phyloP scores from a whole-genome alignment of 2,113 vertebrate genomes.

The Gambusia affinis region DNA sequence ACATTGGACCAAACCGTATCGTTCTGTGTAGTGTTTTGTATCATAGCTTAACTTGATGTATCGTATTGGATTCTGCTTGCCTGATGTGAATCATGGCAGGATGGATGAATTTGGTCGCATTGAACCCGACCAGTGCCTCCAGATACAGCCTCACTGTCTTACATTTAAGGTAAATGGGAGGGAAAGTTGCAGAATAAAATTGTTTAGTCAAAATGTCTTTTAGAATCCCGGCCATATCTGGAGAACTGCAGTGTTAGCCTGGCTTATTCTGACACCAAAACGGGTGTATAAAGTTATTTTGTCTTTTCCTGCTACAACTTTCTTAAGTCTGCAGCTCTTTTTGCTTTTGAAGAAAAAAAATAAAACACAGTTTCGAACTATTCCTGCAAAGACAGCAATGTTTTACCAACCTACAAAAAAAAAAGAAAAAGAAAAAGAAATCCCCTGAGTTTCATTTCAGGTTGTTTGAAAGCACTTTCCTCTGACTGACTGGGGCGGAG shows the following conservation, averaged over 20 bases:
- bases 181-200: too few relatives aligned
- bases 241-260: fast-evolving
- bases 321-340: background rate
- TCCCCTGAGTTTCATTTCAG: conserved; percentile 46
- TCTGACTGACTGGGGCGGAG: conserved; percentile 34
- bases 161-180: too few relatives aligned
- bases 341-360: conserved; percentile 12
- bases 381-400: conserved; percentile 57
- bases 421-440: background rate
- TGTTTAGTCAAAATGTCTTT: too few relatives aligned
- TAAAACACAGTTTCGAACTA: conserved; percentile 28
- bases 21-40: too few relatives aligned
- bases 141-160: too few relatives aligned
- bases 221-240: background rate
- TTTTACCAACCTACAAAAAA: conserved; percentile 37
- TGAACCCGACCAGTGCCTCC: too few relatives aligned
- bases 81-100: too few relatives aligned
- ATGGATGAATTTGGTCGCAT: too few relatives aligned
- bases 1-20: too few relatives aligned
- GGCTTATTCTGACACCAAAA: background rate
- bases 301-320: conserved; percentile 12
- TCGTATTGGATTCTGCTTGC: too few relatives aligned
- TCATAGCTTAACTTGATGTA: too few relatives aligned
- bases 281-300: conserved; percentile 2
- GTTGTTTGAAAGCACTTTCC: conserved; percentile 51